A percentile compares a stretch with the other conserved stretches of the same genome.
These are phyloP conservation scores for Cerceris ruficornis DNA, from an alignment of 2,888 invertebrate species.

Conservation along the genomic window DNA sequence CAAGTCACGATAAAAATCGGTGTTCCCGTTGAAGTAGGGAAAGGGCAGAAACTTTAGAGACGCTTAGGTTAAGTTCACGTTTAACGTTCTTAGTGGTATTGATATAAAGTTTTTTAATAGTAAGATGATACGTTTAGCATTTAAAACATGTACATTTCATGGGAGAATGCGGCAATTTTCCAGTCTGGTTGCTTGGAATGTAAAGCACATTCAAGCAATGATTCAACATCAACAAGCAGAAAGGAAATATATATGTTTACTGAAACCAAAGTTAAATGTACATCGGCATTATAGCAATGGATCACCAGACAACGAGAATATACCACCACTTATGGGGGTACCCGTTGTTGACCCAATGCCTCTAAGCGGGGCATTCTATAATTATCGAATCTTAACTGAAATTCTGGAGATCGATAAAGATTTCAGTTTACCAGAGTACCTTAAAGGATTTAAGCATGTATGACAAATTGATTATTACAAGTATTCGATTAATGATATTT, in stretches of 20 bases:
- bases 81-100: too few species aligned
- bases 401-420: background rate
- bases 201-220: background rate
- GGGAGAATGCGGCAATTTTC: slow-evolving; percentile 10
- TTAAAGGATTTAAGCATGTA: background rate
- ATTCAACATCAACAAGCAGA: background rate
- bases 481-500: too few species aligned
- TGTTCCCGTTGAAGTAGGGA: too few species aligned
- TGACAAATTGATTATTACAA: background rate
- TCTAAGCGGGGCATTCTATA: background rate
- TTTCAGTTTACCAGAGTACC: background rate
- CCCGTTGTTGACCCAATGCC: background rate
- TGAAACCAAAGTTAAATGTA: slow-evolving; percentile 1
- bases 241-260: background rate
- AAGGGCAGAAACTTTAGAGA: too few species aligned
- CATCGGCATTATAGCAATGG: slow-evolving; percentile 11
- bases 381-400: background rate
- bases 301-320: background rate
- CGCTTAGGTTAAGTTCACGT: too few species aligned
- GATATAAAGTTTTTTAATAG: too few species aligned
- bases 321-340: slow-evolving; percentile 32
- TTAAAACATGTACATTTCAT: slow-evolving; percentile 8
- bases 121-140: slow-evolving; percentile 23
- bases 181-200: background rate
- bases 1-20: too few species aligned